These are phyloP conservation scores for Numida meleagris DNA, from an alignment of 2,113 vertebrate genomes.

Conservation along the genomic window DNA sequence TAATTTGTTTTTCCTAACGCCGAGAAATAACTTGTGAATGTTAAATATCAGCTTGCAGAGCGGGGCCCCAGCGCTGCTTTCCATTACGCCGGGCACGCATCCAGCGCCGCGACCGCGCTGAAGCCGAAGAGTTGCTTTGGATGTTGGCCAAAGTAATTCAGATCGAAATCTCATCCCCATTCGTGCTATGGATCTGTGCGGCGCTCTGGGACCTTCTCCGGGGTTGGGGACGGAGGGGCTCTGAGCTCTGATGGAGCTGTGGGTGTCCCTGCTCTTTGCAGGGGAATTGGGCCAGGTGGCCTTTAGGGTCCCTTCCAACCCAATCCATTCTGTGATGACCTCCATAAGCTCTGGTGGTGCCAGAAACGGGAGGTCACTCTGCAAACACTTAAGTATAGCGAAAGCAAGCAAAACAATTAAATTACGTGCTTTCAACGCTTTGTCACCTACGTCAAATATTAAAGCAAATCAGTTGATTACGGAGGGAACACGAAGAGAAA, in stretches of 20 bases:
- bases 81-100: background rate
- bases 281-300: no score
- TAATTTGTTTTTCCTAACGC: slow-evolving; percentile 14
- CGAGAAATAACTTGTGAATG: background rate
- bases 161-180: background rate
- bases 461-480: background rate
- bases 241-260: no score
- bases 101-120: background rate
- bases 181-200: background rate
- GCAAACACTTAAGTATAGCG: background rate
- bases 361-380: background rate
- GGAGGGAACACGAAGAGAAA: background rate
- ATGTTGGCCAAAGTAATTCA: background rate
- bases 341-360: rapidly evolving
- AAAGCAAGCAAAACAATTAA: background rate
- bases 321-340: background rate
- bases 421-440: background rate
- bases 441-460: background rate
- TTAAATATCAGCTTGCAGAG: background rate
- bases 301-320: no score
- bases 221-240: background rate
- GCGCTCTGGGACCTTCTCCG: background rate
- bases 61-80: background rate
- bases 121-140: background rate
- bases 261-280: no score